Base-by-base conservation (phyloP, 2,888 invertebrate genomes). In the Ptychoptera contaminata region DNA sequence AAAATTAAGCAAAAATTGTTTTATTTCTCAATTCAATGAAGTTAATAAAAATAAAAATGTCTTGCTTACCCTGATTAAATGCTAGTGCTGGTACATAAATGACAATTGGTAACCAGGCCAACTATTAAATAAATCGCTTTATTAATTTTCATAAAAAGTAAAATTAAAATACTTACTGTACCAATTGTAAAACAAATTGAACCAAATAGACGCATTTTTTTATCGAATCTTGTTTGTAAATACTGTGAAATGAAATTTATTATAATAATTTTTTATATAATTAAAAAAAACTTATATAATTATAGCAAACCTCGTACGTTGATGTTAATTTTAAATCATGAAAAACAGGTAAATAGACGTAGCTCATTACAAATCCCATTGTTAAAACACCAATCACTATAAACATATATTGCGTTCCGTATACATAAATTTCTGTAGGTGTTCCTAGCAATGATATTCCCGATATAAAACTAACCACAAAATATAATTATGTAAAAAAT, bases 361-460 rank as follows among this genome's bases (percentile, higher is more conserved):
- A 67, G 46, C 74, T 73, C 2, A 77, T 53, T n/a, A 77, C 67
- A 2, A 77, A 73, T 14, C 72, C 62, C 1, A 73, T 62, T 15
- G 62, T 48, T 30, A 53, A 53, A 49, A 63, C 47, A 1, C 61
- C 58, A 16, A 61, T 44, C 10, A 64, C 52, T 12, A 76, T 70
- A 57, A 74, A 81, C 7, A 74, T 62, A 57, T 82, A 87, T 46
- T 80, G 74, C 7, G 79, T 80, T 2, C 88, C 87, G 54, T 82
- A 82, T 8, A 83, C 69, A 55, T 84, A 84, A 40, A 84, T 68
- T 58, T 84, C 84, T 1, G 84, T 83, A 0, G 84, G 82, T 5
- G 76, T 82, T 1, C 84, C 83, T 52, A 84, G 65, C 35, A 43
- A 10, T 16, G 43, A 37, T 1, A 42, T 42, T 7, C 42, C 42